Evolutionary conservation across 2,888 invertebrate genomes (phyloP).

Genomic region (Stenodera caucasica): DNA sequence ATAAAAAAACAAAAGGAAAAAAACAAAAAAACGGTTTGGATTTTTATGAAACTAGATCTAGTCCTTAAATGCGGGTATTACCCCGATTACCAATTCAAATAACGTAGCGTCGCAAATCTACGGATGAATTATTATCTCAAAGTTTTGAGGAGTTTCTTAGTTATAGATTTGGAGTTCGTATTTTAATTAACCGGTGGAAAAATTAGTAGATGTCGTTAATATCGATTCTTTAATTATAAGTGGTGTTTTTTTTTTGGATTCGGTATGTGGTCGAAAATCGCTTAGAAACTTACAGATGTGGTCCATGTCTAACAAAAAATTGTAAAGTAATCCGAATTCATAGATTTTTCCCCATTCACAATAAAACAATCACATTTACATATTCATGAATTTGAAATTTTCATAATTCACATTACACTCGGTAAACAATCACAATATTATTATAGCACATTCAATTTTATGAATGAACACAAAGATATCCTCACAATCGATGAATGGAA

Average conservation of each 20-base stretch:
- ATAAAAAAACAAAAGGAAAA: no score
- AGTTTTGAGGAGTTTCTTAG: not conserved
- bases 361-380: not conserved
- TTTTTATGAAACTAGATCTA: no score
- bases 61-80: no score
- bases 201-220: conserved; percentile 4
- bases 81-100: conserved; percentile 12
- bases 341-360: not conserved
- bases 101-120: conserved; percentile 6
- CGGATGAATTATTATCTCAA: conserved; percentile 5
- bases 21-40: no score
- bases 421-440: not conserved
- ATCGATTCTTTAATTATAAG: not conserved
- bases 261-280: conserved; percentile 5
- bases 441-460: conserved; percentile 1
- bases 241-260: not conserved
- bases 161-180: not conserved
- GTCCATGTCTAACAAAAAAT: not conserved
- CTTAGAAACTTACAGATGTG: conserved; percentile 11
- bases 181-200: conserved; percentile 11
- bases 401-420: not conserved
- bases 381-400: not conserved
- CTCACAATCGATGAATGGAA: not conserved
- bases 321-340: not conserved
- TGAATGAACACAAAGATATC: not conserved